These are phyloP conservation scores for Echinarachnius parma DNA, from an alignment of 53 echinoderm and acorn worm genomes.

Conservation along the genomic window DNA sequence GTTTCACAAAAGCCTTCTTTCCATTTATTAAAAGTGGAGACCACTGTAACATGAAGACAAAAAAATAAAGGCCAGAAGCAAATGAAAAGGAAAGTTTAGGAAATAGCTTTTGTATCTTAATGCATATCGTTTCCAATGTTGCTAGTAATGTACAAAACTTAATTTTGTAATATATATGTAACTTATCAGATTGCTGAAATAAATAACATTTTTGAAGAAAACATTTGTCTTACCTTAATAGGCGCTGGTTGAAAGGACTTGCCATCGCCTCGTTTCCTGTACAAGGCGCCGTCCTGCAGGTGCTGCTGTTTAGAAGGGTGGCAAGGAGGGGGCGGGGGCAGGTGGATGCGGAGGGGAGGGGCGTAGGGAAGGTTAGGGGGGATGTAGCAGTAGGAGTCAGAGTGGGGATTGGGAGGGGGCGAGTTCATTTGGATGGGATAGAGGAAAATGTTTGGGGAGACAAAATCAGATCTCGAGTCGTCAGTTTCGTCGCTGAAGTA, in stretches of 20 bases:
- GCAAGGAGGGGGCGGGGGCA: slow-evolving; percentile 16
- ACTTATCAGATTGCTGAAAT: too few relatives aligned
- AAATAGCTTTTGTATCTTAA: too few relatives aligned
- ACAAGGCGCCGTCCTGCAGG: slow-evolving; percentile 10
- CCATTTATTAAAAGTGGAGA: too few relatives aligned
- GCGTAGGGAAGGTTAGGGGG: slow-evolving; percentile 40
- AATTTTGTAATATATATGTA: too few relatives aligned
- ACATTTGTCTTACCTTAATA: slow-evolving; percentile 20
- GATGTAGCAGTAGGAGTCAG: slow-evolving; percentile 43
- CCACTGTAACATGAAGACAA: too few relatives aligned
- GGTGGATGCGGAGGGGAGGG: slow-evolving; percentile 36
- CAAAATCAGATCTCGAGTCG: slow-evolving; percentile 22
- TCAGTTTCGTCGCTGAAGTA: slow-evolving; percentile 6
- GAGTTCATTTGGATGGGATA: slow-evolving; percentile 26
- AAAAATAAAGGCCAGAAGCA: too few relatives aligned
- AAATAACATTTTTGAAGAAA: too few relatives aligned
- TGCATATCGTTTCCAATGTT: too few relatives aligned
- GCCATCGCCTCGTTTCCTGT: slow-evolving; percentile 22
- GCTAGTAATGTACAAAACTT: too few relatives aligned
- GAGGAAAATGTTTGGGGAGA: slow-evolving; percentile 31
- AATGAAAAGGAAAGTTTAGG: too few relatives aligned
- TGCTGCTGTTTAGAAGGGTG: slow-evolving; percentile 39
- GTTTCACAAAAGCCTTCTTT: too few relatives aligned
- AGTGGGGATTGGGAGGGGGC: slow-evolving; percentile 20
- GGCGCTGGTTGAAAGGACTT: slow-evolving; percentile 36